phyloP scores from a whole-genome alignment of 2,113 vertebrate genomes.

The Neolamprologus hecqui region DNA sequence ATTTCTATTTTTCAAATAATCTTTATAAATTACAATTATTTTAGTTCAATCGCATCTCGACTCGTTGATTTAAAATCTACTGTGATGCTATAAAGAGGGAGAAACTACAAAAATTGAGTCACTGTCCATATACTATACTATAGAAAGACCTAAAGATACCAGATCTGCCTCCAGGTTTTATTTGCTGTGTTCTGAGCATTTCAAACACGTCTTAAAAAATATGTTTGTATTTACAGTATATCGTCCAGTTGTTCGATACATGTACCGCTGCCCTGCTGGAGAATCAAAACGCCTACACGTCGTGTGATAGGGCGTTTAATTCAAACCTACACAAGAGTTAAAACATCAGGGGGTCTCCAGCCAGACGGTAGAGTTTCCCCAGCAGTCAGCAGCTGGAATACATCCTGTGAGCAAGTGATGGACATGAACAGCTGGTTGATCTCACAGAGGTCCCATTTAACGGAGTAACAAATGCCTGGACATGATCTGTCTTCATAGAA shows the following conservation, averaged over 20 bases:
- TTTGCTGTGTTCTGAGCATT: background rate
- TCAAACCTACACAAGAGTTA: background rate
- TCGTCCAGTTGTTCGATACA: background rate
- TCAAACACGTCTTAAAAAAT: background rate
- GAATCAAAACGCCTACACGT: background rate
- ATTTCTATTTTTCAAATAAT: background rate
- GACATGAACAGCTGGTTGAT: conserved; percentile 35
- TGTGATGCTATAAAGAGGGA: no score
- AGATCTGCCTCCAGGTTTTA: background rate
- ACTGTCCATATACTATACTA: background rate
- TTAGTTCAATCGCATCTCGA: background rate
- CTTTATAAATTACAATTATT: background rate
- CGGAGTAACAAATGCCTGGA: background rate
- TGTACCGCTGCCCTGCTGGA: background rate
- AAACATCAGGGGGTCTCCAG: background rate
- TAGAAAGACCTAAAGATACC: background rate
- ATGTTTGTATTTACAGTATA: background rate
- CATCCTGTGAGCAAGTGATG: conserved; percentile 15
- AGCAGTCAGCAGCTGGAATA: conserved; percentile 4
- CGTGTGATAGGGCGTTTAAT: background rate
- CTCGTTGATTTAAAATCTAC: background rate
- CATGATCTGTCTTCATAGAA: background rate
- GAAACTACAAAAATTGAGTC: background rate
- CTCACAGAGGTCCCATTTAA: conserved; percentile 13
- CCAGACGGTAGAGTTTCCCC: conserved; percentile 10